These are phyloP conservation scores for Heliornis fulica DNA, from an alignment of 2,113 vertebrate species.

Conservation along the genomic window DNA sequence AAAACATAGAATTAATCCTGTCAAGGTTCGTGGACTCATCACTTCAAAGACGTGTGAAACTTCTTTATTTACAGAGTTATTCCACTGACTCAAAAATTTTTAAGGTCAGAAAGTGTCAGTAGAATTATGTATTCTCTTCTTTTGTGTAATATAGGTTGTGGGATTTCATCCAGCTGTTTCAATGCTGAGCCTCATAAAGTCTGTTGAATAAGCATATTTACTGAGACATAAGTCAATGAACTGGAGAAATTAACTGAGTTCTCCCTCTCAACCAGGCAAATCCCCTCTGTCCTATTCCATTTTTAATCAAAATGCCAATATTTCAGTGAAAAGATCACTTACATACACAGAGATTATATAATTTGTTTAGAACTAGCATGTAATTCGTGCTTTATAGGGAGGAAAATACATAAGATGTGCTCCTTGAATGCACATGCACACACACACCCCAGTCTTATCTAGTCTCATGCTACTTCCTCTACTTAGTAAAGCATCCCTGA, in stretches of 20 bases:
- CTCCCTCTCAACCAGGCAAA: neutral
- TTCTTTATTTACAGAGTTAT: neutral
- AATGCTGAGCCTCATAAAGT: neutral
- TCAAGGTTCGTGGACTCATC: neutral
- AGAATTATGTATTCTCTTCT: conserved; percentile 3
- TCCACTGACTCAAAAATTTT: neutral
- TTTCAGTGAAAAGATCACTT: neutral
- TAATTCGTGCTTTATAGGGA: neutral
- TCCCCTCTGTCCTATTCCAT: neutral
- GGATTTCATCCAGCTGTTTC: conserved; percentile 26
- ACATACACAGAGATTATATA: neutral
- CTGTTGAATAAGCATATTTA: conserved; percentile 54
- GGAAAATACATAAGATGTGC: accelerated
- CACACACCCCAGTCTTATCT: neutral
- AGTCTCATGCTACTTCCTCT: neutral
- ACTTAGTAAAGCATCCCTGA: neutral
- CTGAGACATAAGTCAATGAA: neutral
- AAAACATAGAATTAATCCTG: neutral
- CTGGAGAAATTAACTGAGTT: neutral
- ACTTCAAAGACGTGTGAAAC: neutral
- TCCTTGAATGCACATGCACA: neutral
- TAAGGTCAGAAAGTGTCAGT: conserved; percentile 13
- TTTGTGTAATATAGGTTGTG: neutral
- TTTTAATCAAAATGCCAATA: neutral
- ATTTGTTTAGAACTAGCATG: neutral